phyloP scores from a whole-genome alignment of 2,113 vertebrate genomes.

The Mus spicilegus region DNA sequence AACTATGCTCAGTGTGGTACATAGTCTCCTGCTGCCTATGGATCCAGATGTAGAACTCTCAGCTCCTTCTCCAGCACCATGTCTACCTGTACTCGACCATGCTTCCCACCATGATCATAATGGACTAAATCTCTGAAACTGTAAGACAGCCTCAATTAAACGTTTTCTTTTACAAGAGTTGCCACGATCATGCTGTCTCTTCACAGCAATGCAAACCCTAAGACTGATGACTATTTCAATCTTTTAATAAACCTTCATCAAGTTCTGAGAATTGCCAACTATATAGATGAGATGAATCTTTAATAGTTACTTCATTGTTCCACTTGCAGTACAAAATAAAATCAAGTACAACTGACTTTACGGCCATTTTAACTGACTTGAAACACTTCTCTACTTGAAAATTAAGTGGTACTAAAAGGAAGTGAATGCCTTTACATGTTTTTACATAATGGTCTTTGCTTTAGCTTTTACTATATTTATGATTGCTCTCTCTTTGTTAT shows the following conservation, averaged over 20 bases:
- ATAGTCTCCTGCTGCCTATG: too few relatives aligned
- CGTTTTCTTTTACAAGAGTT: too few relatives aligned
- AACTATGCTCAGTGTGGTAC: too few relatives aligned
- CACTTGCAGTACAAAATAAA: constrained; percentile 21
- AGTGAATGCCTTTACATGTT: neutral
- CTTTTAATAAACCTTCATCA: constrained; percentile 36
- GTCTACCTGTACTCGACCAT: too few relatives aligned
- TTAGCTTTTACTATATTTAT: constrained; percentile 36
- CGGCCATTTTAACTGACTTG: neutral
- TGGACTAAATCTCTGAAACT: too few relatives aligned
- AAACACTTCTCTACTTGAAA: constrained; percentile 15
- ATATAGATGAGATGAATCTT: neutral
- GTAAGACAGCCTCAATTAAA: too few relatives aligned
- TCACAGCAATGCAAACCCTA: too few relatives aligned
- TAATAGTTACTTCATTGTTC: neutral
- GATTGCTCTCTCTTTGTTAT: constrained; percentile 35
- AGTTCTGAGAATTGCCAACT: constrained; percentile 1
- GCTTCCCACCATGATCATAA: too few relatives aligned
- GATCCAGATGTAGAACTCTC: too few relatives aligned
- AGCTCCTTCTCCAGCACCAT: too few relatives aligned
- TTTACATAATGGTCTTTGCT: constrained; percentile 5
- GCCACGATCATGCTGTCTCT: too few relatives aligned
- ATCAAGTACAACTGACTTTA: neutral
- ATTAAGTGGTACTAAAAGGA: constrained; percentile 44
- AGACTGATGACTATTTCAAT: neutral